Conservation (phyloP, 2,797 vertebrate species). For the Helicolenus hilgendorfi region DNA sequence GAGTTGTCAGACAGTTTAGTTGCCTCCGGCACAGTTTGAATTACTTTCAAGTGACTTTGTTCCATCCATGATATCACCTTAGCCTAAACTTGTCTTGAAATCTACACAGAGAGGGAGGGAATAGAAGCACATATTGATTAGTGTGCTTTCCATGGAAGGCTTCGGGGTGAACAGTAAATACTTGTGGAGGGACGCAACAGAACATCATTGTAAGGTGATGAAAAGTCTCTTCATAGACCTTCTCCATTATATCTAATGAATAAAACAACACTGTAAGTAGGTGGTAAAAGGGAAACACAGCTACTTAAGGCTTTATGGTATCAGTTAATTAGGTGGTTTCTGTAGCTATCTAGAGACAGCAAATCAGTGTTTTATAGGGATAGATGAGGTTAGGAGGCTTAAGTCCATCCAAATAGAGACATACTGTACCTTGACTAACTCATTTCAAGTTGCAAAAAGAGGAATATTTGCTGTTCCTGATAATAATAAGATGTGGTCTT, state of each 20-base stretch:
- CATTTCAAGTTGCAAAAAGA: background rate
- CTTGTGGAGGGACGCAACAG: slow-evolving; percentile 29
- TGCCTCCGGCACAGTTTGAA: slow-evolving; percentile 77
- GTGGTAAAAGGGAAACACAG: slow-evolving; percentile 11
- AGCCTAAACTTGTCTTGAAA: slow-evolving; percentile 85
- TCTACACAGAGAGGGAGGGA: slow-evolving; percentile 65
- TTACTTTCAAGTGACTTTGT: slow-evolving; percentile 87
- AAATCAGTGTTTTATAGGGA: slow-evolving; percentile 1
- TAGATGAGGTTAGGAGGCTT: background rate
- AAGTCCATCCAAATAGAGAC: background rate
- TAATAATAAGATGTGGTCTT: background rate
- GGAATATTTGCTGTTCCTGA: background rate
- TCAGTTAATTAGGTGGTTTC: slow-evolving; percentile 33
- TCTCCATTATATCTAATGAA: slow-evolving; percentile 36
- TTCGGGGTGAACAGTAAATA: slow-evolving; percentile 58
- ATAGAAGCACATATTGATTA: slow-evolving; percentile 78
- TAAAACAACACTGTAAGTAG: slow-evolving; percentile 24
- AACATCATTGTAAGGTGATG: slow-evolving; percentile 33
- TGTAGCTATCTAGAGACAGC: background rate
- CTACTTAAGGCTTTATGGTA: slow-evolving; percentile 11
- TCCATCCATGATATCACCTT: slow-evolving; percentile 75
- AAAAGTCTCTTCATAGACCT: slow-evolving; percentile 16
- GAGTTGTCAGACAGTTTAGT: slow-evolving; percentile 64
- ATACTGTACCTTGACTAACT: background rate
- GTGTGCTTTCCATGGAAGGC: slow-evolving; percentile 51